Evolutionary conservation across 2,797 vertebrate species (phyloP).

Genomic region (Nannoperca australis): DNA sequence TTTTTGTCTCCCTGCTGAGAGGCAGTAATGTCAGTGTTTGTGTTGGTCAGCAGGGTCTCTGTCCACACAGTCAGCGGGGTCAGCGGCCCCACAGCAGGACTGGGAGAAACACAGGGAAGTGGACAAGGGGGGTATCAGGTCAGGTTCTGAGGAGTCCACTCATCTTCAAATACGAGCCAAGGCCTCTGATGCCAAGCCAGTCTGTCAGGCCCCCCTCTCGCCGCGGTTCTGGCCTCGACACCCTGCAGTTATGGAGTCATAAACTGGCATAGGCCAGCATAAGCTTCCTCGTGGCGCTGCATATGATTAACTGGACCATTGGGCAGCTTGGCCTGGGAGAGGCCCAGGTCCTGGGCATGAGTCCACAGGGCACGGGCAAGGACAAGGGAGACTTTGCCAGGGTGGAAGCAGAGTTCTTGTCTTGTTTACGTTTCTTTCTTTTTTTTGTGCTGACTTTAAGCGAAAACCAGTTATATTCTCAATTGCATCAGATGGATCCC

Average conservation of each 20-base stretch:
- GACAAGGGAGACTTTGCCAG: slow-evolving; percentile 77
- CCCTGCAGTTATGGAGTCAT: slow-evolving; percentile 70
- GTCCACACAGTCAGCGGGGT: slow-evolving; percentile 77
- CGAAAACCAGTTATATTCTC: slow-evolving; percentile 55
- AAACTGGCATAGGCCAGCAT: slow-evolving; percentile 77
- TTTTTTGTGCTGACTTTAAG: slow-evolving; percentile 74
- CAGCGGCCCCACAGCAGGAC: slow-evolving; percentile 73
- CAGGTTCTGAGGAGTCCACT: slow-evolving; percentile 67
- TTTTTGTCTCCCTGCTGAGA: slow-evolving; percentile 59
- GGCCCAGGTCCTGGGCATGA: slow-evolving; percentile 77
- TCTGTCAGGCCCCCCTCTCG: slow-evolving; percentile 65
- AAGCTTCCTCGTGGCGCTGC: slow-evolving; percentile 83
- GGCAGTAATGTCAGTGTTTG: slow-evolving; percentile 72
- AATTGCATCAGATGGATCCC: slow-evolving; percentile 59
- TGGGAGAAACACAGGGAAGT: slow-evolving; percentile 50
- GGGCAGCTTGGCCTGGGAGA: slow-evolving; percentile 83
- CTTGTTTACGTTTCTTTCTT: slow-evolving; percentile 63
- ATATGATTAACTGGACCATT: slow-evolving; percentile 88
- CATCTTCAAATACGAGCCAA: slow-evolving; percentile 73
- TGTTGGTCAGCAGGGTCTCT: slow-evolving; percentile 79
- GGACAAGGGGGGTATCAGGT: slow-evolving; percentile 28
- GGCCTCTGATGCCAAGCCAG: slow-evolving; percentile 71
- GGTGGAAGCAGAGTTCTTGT: slow-evolving; percentile 56
- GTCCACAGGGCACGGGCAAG: slow-evolving; percentile 84
- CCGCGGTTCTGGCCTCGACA: slow-evolving; percentile 70